Evolutionary conservation across 2,888 invertebrate genomes (phyloP), one percentile per base, ranked within the genome.

Genomic region (Chloroclysta siterata): DNA sequence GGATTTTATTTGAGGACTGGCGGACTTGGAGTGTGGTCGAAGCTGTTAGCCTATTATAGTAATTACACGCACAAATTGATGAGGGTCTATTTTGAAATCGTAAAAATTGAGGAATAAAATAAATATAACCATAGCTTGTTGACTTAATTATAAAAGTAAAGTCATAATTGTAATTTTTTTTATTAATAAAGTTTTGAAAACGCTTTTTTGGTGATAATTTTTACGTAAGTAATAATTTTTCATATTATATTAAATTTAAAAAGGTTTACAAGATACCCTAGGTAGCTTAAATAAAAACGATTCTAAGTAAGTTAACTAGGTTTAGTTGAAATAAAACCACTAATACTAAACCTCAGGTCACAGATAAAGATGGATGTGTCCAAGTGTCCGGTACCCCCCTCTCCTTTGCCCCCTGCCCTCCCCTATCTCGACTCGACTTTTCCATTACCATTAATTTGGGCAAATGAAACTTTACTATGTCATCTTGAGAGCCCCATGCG

Each of bases 401-500:
- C 28, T n/a, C n/a, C n/a, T n/a, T n/a, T n/a, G n/a, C 42, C 55
- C 44, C 50, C 54, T 22, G 36, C 44, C 5, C 13, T 11, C 4
- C 33, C 11, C 14, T 36, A 41, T 39, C 39, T 47, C 65, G 58
- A 86, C 85, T 78, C 80, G 84, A 82, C 83, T 86, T 85, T 85
- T 85, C 85, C 85, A 86, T 86, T 86, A 86, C 78, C 84, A 82
- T 83, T 86, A 85, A 86, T 86, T 84, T 82, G 79, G 70, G 72
- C 77, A 79, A 80, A 82, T 78, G 80, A 74, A 71, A 73, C 69
- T 80, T 81, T 82, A 81, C 77, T 78, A 77, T 77, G 81, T 81
- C 82, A 82, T 80, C 81, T 78, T 73, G 68, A 69, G 70, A 71
- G 71, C 74, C 63, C 55, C 71, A 80, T 83, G 75, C 75, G 76